Base-by-base conservation (phyloP, 2,113 vertebrate genomes). In the Oncorhynchus gorbuscha region DNA sequence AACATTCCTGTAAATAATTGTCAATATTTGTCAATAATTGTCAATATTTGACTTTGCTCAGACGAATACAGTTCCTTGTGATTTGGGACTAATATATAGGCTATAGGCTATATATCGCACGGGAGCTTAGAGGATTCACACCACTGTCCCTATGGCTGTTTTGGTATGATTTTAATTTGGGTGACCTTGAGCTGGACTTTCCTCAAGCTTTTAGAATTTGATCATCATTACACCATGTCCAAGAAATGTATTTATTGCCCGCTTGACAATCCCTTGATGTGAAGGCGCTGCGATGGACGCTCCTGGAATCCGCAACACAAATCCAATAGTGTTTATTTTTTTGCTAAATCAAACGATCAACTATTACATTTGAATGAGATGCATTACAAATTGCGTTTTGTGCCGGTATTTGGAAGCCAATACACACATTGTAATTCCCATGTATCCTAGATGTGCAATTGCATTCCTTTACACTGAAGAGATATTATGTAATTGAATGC, bases 131-230 rank as follows among this genome's bases (percentile, higher is more conserved):
- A 30, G 14, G 16, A 22, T 9, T 62, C 6, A 3, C 59, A 62
- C n/a, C 59, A n/a, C 59, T 62, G 59, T 69, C 32, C 2, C 30
- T 72, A 3, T 13, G 3, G 11, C 2, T 45, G 39, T 16, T 30
- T 76, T 49, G n/a, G 28, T n/a, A 14, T 16, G 8, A 26, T 68
- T n/a, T 82, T 70, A 64, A 82, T 83, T 79, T 49, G 64, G 24
- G 74, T 87, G 91, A 93, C 90, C 90, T 93, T 92, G 89, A 84
- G 69, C 28, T 62, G 61, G 58, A 76, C 55, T 72, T 79, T 76
- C 76, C 69, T 76, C 64, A 32, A 51, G 69, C 64, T 83, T 70
- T 73, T 75, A 51, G 55, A 51, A 76, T 76, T 74, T 61, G 35
- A 62, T 61, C 49, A 45, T 69, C 65, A 68, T 68, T 51, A 76